phyloP scores from a whole-genome alignment of 2,113 vertebrate genomes.

The Thunnus thynnus region DNA sequence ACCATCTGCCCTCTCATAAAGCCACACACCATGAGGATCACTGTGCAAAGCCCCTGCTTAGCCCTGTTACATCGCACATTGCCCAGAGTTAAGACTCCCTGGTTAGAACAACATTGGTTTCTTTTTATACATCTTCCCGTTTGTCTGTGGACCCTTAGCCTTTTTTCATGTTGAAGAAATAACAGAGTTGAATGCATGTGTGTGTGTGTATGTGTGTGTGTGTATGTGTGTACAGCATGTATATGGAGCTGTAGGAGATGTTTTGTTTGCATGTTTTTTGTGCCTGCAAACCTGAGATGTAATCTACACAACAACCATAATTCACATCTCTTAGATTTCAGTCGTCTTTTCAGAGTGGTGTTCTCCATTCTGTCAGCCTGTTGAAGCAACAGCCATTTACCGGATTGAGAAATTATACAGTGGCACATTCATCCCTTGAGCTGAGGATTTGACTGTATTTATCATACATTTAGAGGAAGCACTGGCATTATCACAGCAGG shows the following conservation, averaged over 20 bases:
- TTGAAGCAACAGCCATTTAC: slow-evolving; percentile 20
- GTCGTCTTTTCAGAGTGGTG: not conserved
- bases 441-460: slow-evolving; percentile 3
- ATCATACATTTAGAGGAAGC: slow-evolving; percentile 1
- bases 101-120: slow-evolving; percentile 65
- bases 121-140: slow-evolving; percentile 42
- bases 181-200: not conserved
- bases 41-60: slow-evolving; percentile 77
- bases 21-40: slow-evolving; percentile 75
- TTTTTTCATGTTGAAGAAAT: slow-evolving; percentile 1
- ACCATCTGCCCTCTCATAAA: slow-evolving; percentile 88
- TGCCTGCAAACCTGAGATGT: not conserved
- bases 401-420: slow-evolving; percentile 23
- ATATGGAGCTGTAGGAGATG: not conserved
- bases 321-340: slow-evolving; percentile 1
- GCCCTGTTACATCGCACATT: slow-evolving; percentile 47
- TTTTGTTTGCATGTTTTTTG: slow-evolving; percentile 26
- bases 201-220: not conserved
- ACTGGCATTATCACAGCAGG: slow-evolving; percentile 29
- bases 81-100: slow-evolving; percentile 63
- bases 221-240: not conserved
- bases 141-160: not conserved
- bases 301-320: not conserved
- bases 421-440: slow-evolving; percentile 1
- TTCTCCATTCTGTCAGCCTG: not conserved